These are phyloP conservation scores for rabbit (Oryctolagus cuniculus) DNA, from an alignment of 2,113 vertebrate genomes.

Conservation along the genomic window mOryCun1.1 NC_091444.1:22921501-22922000, in stretches of 20 bases:
- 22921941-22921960: not conserved
- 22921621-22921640: not conserved
- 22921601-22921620: not conserved
- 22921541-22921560: rapidly evolving
- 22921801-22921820: not conserved
- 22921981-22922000: not conserved
- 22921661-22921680: not conserved
- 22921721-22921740: not conserved
- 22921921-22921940: not conserved
- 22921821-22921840: too few species aligned
- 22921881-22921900: not conserved
- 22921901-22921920: not conserved
- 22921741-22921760: not conserved
- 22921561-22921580: not conserved
- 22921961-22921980: not conserved
- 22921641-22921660: not conserved
- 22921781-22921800: not conserved
- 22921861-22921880: not conserved
- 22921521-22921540: not conserved
- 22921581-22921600: not conserved
- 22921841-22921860: not conserved
- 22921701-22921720: not conserved
- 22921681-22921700: not conserved
- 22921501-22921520: not conserved
- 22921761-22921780: not conserved